Evolutionary conservation across 1,140 invertebrate genomes (phyloP).

Genomic region (Achatina immaculata): DNA sequence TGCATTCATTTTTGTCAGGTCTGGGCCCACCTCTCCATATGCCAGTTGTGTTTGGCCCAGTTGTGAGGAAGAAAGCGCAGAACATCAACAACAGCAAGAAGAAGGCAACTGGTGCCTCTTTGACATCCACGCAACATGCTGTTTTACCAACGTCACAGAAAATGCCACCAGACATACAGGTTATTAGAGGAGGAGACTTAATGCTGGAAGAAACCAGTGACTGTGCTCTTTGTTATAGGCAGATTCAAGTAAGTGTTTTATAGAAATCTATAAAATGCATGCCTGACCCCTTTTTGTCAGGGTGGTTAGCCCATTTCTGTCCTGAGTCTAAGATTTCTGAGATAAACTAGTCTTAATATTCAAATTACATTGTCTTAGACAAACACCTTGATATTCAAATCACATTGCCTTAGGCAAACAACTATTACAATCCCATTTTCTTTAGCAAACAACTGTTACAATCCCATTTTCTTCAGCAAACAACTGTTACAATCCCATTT

Average conservation of each 20-base stretch:
- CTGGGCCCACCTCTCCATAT: conserved; percentile 83
- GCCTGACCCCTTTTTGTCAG: no score
- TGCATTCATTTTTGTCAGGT: background rate
- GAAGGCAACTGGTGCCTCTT: conserved; percentile 11
- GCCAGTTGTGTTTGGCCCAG: conserved; percentile 82
- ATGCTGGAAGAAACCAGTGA: background rate
- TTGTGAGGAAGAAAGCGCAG: conserved; percentile 77
- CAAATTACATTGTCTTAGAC: no score
- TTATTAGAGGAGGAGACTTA: background rate
- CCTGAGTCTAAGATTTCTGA: no score
- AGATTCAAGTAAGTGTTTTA: background rate
- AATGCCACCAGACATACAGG: background rate
- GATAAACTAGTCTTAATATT: no score
- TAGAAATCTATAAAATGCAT: no score
- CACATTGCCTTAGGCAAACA: no score
- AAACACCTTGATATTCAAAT: no score
- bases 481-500: no score
- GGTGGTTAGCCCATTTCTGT: no score
- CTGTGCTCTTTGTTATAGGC: background rate
- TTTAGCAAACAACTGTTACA: no score
- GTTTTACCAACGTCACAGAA: background rate
- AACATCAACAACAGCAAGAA: conserved; percentile 39
- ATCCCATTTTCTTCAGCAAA: no score
- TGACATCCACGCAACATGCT: background rate
- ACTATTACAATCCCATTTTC: no score